These are phyloP conservation scores for Tetragnatha montana DNA, from an alignment of 2,888 invertebrate genomes.

Conservation along the genomic window DNA sequence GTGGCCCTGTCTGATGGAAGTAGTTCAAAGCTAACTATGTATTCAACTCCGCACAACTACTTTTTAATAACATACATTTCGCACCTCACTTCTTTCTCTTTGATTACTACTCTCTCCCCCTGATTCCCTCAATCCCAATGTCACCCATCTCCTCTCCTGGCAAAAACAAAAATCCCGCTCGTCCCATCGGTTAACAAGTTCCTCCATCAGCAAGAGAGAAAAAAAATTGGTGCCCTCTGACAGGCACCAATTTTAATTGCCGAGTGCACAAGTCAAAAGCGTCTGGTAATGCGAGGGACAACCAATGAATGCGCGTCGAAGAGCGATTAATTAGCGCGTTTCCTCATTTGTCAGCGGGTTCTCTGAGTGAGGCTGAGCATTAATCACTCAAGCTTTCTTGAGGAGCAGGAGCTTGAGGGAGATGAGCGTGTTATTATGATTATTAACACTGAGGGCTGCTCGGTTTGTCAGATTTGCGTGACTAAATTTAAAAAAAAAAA, in stretches of 20 bases:
- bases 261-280: slow-evolving; percentile 4
- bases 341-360: slow-evolving; percentile 58
- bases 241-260: slow-evolving; percentile 40
- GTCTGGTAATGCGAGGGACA: slow-evolving; percentile 18
- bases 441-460: not conserved
- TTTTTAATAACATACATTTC: not conserved
- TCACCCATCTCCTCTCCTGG: not conserved
- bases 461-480: not conserved
- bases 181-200: not conserved
- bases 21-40: too few relatives aligned
- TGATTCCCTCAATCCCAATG: not conserved
- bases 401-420: slow-evolving; percentile 15
- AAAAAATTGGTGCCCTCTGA: not conserved
- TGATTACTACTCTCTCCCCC: not conserved
- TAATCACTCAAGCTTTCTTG: slow-evolving; percentile 44
- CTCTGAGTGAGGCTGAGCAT: slow-evolving; percentile 39
- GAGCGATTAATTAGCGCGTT: slow-evolving; percentile 58
- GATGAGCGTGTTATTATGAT: slow-evolving; percentile 25
- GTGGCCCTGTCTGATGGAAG: too few relatives aligned
- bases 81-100: not conserved
- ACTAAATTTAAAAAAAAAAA: not conserved
- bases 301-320: slow-evolving; percentile 45
- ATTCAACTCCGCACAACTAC: not conserved
- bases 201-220: not conserved
- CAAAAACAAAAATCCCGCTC: not conserved